Evolutionary conservation across 2,113 vertebrate species (phyloP).

Genomic region (Camelus dromedarius): DNA sequence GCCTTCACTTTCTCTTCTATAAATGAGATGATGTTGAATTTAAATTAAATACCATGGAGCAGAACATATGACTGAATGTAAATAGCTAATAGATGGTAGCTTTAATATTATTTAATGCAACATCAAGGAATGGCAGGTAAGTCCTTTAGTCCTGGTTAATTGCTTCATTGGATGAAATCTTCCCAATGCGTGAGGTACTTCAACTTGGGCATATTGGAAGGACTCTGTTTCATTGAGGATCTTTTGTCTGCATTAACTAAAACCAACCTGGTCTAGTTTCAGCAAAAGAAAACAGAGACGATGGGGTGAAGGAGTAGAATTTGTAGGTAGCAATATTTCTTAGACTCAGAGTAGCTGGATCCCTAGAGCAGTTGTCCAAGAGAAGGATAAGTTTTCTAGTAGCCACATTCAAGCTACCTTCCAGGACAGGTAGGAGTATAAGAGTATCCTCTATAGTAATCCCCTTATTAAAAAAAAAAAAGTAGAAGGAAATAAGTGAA

Average conservation of each 20-base stretch:
- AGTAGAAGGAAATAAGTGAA: neutral
- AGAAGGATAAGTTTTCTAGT: neutral
- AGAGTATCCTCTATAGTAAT: too few relatives aligned
- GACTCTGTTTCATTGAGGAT: neutral
- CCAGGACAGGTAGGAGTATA: too few relatives aligned
- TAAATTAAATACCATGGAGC: neutral
- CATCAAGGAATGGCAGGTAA: neutral
- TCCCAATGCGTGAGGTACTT: neutral
- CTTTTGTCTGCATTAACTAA: neutral
- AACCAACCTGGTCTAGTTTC: neutral
- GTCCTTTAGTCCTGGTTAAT: neutral
- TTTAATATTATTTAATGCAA: neutral
- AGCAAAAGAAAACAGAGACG: neutral
- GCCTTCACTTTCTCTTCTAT: neutral
- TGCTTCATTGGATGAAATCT: slow-evolving; percentile 6
- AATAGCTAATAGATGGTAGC: neutral
- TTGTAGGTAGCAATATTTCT: neutral
- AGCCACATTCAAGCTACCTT: neutral
- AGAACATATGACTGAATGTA: neutral
- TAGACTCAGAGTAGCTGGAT: neutral
- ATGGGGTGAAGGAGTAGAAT: neutral
- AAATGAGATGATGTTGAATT: neutral
- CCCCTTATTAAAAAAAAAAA: neutral
- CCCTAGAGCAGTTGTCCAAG: neutral
- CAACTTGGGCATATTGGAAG: neutral